These are phyloP conservation scores for Scaptomyza pallida DNA, from an alignment of 1,140 invertebrate genomes.

Conservation along the genomic window DNA sequence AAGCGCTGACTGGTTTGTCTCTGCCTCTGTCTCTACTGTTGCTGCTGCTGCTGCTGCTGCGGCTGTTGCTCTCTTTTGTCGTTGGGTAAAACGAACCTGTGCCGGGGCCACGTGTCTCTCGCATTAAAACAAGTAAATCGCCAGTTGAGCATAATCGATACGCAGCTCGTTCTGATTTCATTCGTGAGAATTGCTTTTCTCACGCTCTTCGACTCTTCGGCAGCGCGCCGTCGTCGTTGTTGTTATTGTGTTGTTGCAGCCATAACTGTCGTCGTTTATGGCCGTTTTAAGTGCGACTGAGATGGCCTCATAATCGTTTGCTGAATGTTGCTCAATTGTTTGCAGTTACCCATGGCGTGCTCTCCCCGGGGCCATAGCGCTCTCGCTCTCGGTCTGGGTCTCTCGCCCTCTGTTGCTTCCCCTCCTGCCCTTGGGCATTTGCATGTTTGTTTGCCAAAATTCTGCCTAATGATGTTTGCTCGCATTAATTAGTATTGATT, in stretches of 20 bases:
- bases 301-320: conserved; percentile 84
- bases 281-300: conserved; percentile 83
- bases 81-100: conserved; percentile 26
- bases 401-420: conserved; percentile 12
- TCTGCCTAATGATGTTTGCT: conserved; percentile 52
- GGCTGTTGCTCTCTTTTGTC: conserved; percentile 21
- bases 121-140: conserved; percentile 77
- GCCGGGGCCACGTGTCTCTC: conserved; percentile 72
- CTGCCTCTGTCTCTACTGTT: conserved; percentile 9
- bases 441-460: conserved; percentile 42
- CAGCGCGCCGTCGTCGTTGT: conserved; percentile 44
- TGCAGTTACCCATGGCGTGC: conserved; percentile 36
- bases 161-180: conserved; percentile 67
- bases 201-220: conserved; percentile 67
- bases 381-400: background rate
- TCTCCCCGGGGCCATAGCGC: conserved; percentile 23
- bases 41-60: background rate
- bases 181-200: conserved; percentile 80
- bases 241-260: conserved; percentile 48
- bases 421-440: conserved; percentile 27
- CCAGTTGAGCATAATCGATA: conserved; percentile 80
- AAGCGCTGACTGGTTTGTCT: conserved; percentile 30
- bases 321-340: conserved; percentile 79
- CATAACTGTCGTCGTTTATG: conserved; percentile 83
- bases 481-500: conserved; percentile 74